Conservation (phyloP, 1,140 invertebrate species). For the Acyrthosiphon pisum region DNA sequence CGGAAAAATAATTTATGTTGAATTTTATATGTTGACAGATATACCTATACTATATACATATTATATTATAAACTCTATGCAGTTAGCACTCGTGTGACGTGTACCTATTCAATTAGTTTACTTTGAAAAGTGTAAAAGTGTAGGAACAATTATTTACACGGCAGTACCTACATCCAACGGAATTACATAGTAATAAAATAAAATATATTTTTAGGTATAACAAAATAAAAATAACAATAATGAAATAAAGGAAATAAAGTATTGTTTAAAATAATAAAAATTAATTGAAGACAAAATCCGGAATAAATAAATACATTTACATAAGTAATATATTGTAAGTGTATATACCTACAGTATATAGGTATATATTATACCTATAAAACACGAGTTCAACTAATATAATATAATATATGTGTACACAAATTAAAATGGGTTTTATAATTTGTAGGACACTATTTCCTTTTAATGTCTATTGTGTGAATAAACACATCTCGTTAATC, state of each 20-base stretch:
- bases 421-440: conserved; percentile 23
- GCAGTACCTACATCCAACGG: not conserved
- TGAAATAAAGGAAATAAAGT: not conserved
- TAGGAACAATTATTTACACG: not conserved
- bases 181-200: not conserved
- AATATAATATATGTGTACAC: not conserved
- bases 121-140: not conserved
- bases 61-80: not conserved
- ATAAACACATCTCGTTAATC: not conserved
- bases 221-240: not conserved
- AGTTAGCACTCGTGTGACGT: not conserved
- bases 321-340: not conserved
- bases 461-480: not conserved
- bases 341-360: not conserved
- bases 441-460: not conserved
- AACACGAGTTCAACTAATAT: not conserved
- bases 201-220: not conserved
- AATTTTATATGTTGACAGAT: not conserved
- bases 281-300: not conserved
- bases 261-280: conserved; percentile 31
- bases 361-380: not conserved
- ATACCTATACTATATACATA: not conserved
- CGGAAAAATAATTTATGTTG: not conserved
- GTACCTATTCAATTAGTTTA: not conserved
- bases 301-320: conserved; percentile 30